Evolutionary conservation across 2,797 vertebrate species (phyloP), one percentile per base, ranked within the genome.

Genomic region (Tolypeutes matacus): DNA sequence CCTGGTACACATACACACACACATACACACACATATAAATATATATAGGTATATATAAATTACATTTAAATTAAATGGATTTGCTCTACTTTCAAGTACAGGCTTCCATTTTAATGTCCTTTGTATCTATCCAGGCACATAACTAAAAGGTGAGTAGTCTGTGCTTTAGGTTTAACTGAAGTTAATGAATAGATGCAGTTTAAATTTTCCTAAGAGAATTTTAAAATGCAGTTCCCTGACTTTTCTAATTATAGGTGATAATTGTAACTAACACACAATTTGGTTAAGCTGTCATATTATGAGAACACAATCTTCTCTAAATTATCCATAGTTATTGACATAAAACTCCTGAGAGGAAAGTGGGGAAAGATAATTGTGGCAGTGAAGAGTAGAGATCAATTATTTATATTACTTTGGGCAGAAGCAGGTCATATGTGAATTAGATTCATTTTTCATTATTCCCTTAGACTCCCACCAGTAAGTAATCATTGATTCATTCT

Each of bases 381-480:
- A 69, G 1, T 64, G 3, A 18, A 81, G 80, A 89, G 86, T n/a
- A 75, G 46, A 91, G 64, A 91, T 97, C 96, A 96, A 86, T 97
- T 96, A 95, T 95, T 97, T 96, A 86, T 96, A 95, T 93, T 93
- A 95, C 53, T 69, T 46, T 89, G 91, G 80, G 53, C 81, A 97
- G 73, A 96, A 94, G 70, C 58, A 90, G 81, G 93, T 96, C 93
- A 96, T 73, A 93, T 94, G 78, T 72, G 87, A 96, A 96, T 96
- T 92, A 96, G 64, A 95, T 64, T 97, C 89, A 95, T 95, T 96
- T 96, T 86, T 81, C 39, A 93, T 67, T 88, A 85, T 95, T 85
- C 72, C 89, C 72, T 62, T 17, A 62, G 94, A 85, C 18, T 17
- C 36, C 27, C 15, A 12, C 12, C 13, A 83, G 58, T 58, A 91